A percentile compares a stretch with the other conserved stretches of the same genome.
Conservation (phyloP, 1,140 invertebrate species). For the Hermetia illucens region DNA sequence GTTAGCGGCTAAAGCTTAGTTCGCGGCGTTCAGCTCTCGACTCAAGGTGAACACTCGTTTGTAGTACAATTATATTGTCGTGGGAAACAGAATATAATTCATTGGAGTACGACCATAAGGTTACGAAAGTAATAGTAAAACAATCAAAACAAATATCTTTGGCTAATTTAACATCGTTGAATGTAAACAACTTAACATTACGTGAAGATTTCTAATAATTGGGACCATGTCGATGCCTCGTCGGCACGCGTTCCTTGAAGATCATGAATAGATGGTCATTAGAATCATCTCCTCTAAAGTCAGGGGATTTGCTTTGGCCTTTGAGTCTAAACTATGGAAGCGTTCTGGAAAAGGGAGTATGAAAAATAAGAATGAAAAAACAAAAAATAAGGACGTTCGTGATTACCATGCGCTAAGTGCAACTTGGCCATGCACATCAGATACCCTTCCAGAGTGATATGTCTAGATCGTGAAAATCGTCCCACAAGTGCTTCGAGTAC, state of each 20-base stretch:
- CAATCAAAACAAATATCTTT: no score
- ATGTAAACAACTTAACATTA: no score
- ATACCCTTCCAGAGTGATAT: slow-evolving; percentile 47
- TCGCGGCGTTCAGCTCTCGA: no score
- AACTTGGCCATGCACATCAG: slow-evolving; percentile 53
- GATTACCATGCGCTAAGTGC: slow-evolving; percentile 55
- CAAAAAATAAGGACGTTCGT: neutral
- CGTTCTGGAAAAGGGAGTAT: slow-evolving; percentile 39
- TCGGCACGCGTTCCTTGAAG: neutral
- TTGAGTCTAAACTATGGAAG: slow-evolving; percentile 53
- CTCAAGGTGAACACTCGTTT: no score
- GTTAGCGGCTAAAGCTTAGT: no score
- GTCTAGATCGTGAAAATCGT: slow-evolving; percentile 45
- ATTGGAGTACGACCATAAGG: no score
- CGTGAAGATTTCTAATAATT: no score
- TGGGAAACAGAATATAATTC: no score
- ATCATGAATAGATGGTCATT: slow-evolving; percentile 56
- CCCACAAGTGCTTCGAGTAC: slow-evolving; percentile 57
- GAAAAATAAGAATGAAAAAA: slow-evolving; percentile 5
- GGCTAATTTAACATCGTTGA: no score
- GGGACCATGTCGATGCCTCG: no score
- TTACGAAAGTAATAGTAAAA: no score
- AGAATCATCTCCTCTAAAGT: slow-evolving; percentile 60
- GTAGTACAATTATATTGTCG: no score
- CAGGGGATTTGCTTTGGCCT: slow-evolving; percentile 56